Base-by-base conservation (phyloP, 2,888 invertebrate genomes). In the Lomographa bimaculata region DNA sequence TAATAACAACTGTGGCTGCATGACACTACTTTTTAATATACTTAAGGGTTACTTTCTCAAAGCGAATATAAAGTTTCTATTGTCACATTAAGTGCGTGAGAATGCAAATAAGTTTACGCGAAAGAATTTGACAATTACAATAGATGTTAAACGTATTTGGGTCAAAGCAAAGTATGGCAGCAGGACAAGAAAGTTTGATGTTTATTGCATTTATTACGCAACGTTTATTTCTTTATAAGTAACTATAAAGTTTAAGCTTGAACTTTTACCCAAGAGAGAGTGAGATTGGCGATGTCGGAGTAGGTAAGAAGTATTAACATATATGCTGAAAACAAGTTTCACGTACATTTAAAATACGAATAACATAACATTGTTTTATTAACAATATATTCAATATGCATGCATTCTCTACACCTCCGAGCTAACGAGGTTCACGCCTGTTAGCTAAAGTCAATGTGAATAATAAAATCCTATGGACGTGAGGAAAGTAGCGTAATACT, bases 401-500 rank as follows among this genome's bases (percentile, higher is more conserved):
- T 27, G 20, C 21, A 7, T 30, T 29, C 19, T 34, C 7, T 30
- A 35, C 34, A 54, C 51, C 44, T 54, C 46, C 40, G 35, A 50
- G 26, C 20, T 33, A 46, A 39, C 29, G 37, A 51, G 36, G 30
- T 50, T 50, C 49, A 51, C 48, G 43, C 30, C 42, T 41, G 56
- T 52, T 39, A 44, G 37, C 38, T 29, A 21, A 41, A 47, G 34
- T 50, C 50, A 41, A 47, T 32, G 54, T 37, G 43, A 50, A 57
- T 62, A 67, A 61, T 57, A 45, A 53, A 58, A 51, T 59, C 46
- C 56, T 53, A 57, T 53, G 40, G 59, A 55, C 54, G 44, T 44
- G 47, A 56, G 64, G 69, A 75, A 77, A 78, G 72, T 66, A 45
- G 60, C 48, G 53, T 60, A 48, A 47, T 50, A 55, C 51, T 61